Evolutionary conservation across 2,888 invertebrate species (phyloP).

Genomic region (Megalurothrips usitatus): DNA sequence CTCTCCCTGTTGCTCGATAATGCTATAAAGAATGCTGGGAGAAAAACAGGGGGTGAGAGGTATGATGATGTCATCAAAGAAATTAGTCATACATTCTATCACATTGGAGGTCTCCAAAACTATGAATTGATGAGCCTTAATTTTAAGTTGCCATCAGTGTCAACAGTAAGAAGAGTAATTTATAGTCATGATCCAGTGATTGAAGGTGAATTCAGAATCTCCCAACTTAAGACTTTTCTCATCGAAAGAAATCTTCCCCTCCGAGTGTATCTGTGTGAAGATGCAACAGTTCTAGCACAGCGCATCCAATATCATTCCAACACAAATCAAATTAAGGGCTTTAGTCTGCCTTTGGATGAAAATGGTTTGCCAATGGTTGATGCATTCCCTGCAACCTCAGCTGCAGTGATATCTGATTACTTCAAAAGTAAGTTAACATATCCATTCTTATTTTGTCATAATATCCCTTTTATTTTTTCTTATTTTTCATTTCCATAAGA

Average conservation of each 20-base stretch:
- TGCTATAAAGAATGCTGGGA: constrained; percentile 4
- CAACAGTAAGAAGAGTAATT: not conserved
- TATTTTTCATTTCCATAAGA: too few species aligned
- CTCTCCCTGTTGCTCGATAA: not conserved
- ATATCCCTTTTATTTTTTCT: too few species aligned
- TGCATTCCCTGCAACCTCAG: constrained; percentile 33
- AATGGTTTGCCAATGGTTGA: constrained; percentile 33
- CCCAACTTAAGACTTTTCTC: constrained; percentile 16
- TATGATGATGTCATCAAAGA: constrained; percentile 29
- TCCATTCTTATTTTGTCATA: too few species aligned
- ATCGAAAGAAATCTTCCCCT: constrained; percentile 27
- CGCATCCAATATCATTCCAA: constrained; percentile 30
- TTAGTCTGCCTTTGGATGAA: constrained; percentile 26
- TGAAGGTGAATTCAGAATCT: constrained; percentile 29
- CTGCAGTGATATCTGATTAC: constrained; percentile 30
- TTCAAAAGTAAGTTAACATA: too few species aligned
- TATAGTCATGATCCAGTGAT: constrained; percentile 1
- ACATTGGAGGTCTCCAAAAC: constrained; percentile 28
- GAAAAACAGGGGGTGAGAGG: not conserved
- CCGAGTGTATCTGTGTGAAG: constrained; percentile 27
- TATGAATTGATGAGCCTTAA: constrained; percentile 23
- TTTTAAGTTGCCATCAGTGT: constrained; percentile 7
- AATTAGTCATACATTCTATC: constrained; percentile 27
- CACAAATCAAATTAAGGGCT: constrained; percentile 29
- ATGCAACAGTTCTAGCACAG: constrained; percentile 29